Base-by-base conservation (phyloP, 2,888 invertebrate species). In the Andrena chrysosceles region DNA sequence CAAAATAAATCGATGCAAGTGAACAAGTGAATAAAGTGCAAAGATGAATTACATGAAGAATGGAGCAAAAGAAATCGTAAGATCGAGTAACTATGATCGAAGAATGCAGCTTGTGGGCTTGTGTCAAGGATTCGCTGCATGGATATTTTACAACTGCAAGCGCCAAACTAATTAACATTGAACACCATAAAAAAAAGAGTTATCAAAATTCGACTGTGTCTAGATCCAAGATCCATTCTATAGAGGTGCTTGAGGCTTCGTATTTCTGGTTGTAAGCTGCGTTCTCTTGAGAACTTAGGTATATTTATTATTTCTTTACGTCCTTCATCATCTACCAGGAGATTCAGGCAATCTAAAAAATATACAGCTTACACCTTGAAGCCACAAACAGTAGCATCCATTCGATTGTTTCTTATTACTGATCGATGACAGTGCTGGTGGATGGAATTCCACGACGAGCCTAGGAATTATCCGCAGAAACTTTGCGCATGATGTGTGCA, bases 61-160 rank as follows among this genome's bases (percentile, higher is more conserved):
- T 85, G 84, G 66, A 81, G 85, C 87, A 87, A 87, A 80, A 76
- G 49, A 87, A 81, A 66, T 74, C 49, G 71, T 72, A 85, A 87
- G 20, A 78, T 71, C 56, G 77, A 73, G 31, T 79, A 87, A 52
- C 70, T 71, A 71, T 63, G 62, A 48, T 35, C n/a, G 68, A 33
- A 56, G 20, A 54, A 23, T 64, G 72, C 66, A 73, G 56, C 73
- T 68, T 77, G 74, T 77, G 64, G 56, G 26, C 35, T 60, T 70
- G 75, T 64, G 66, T 81, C 26, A 60, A 59, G 72, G 62, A 23
- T 74, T 71, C 76, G 63, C 68, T 77, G 72, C 42, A 73, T 77
- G 64, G 67, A 70, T 67, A 63, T 70, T 67, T 56, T 73, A 69
- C 33, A 62, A 68, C 71, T 68, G 74, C 54, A 87, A 85, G 87